These are phyloP conservation scores for Scrobipalpa costella DNA, from an alignment of 2,888 invertebrate genomes.

Conservation along the genomic window DNA sequence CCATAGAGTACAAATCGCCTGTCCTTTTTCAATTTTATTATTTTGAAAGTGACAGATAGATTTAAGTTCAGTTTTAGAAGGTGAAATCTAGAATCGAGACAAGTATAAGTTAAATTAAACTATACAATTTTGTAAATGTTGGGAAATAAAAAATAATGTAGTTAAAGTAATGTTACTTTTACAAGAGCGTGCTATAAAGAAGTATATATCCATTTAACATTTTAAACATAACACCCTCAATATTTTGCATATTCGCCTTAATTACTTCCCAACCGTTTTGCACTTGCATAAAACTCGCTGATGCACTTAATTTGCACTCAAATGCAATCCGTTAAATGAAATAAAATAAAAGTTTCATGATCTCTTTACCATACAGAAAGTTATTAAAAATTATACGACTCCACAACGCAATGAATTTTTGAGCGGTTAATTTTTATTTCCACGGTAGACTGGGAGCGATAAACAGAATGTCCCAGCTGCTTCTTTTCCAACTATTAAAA, in stretches of 20 bases:
- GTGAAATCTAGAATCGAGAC: too few species aligned
- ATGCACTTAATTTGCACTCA: slow-evolving; percentile 17
- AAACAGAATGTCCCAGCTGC: too few species aligned
- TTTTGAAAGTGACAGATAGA: too few species aligned
- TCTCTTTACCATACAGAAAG: slow-evolving; percentile 12
- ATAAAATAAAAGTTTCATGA: slow-evolving; percentile 16
- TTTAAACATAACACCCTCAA: background rate
- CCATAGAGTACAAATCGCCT: too few species aligned
- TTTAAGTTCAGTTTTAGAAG: too few species aligned
- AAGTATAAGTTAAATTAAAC: too few species aligned
- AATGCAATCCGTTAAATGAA: slow-evolving; percentile 2
- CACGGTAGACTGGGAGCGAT: background rate
- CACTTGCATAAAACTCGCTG: background rate
- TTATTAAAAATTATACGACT: slow-evolving; percentile 17
- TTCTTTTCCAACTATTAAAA: too few species aligned
- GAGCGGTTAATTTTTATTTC: background rate
- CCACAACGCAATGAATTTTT: background rate
- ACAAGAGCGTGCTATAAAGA: background rate
- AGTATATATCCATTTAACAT: background rate
- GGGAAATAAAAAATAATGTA: too few species aligned
- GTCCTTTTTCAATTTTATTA: too few species aligned
- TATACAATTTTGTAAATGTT: background rate
- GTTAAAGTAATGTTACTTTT: too few species aligned
- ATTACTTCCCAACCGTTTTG: slow-evolving; percentile 4
- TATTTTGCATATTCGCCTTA: background rate